Evolutionary conservation across 1,140 invertebrate species (phyloP), one percentile per base, ranked within the genome.

Genomic region (Monochamus saltuarius): DNA sequence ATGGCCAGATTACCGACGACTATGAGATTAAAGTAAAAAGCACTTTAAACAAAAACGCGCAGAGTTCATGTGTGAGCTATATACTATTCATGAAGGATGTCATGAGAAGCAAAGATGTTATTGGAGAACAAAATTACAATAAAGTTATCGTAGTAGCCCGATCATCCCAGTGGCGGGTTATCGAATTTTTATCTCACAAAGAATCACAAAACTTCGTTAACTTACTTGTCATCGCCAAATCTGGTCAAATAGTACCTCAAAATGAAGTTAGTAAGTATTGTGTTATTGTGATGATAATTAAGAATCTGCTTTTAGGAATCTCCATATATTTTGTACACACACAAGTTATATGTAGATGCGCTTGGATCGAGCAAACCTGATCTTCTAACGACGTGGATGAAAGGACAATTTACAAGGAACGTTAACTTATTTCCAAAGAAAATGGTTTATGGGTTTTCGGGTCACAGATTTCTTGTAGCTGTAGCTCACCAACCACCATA

Each of bases 311-410:
- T 77, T 42, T 65, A 87, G 85, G 83, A 85, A 77, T 73, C 80
- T 4, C 81, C 86, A 2, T 89, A 83, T 72, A 84, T 88, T 47
- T 72, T 89, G 7, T 89, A 87, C 66, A 89, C 87, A 0, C 88
- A 89, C 67, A 80, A 83, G 63, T 74, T 89, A 16, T 88, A 85
- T 66, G 78, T 81, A 0, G 87, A 89, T 70, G 85, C 86, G 2
- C 73, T 89, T 50, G 87, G 87, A 10, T 80, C 83, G 0, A 88
- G 86, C 66, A 72, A 73, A 37, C 82, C 85, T 1, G 60, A 81
- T 22, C 82, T 89, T 7, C 62, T 89, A 14, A 85, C 82, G 34
- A 87, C 87, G 17, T 90, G 87, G 87, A 77, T 79, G 13, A 80
- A 80, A 36, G 82, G 83, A 38, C 80, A 77, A 17, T 80, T 85